Base-by-base conservation (phyloP, 2,888 invertebrate genomes). In the Coremacera marginata region DNA sequence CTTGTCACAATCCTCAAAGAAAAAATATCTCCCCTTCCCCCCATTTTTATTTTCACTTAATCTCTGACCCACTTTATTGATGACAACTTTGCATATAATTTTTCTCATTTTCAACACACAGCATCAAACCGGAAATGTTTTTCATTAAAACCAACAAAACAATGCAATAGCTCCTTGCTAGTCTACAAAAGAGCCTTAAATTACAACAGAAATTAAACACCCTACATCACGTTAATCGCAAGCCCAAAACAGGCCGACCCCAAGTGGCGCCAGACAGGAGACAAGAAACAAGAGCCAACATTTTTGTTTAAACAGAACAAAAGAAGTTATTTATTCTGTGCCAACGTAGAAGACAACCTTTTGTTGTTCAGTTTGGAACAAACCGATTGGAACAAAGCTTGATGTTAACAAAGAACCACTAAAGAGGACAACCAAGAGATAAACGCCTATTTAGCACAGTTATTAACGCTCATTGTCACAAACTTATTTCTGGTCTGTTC, bases 61-160 rank as follows among this genome's bases (percentile, higher is more conserved):
- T 3, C 31, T 51, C 60, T 51, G n/a, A 3, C 5, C 22, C 16
- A 65, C 63, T n/a, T 31, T 31, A 52, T 31, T 49, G 27, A 52
- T 74, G 25, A 49, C n/a, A 51, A 37, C 22, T 16, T 62, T 57
- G 25, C 31, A 25, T 22, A 5, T 14, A 51, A 14, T 19, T 67
- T 75, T 57, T 60, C 37, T 16, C 44, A 27, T 68, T 51, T 67
- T 73, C 44, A 60, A 44, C 49, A 44, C 49, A 31, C 65, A 73
- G 71, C 57, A 70, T 55, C 44, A 27, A 67, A 37, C 16, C 71
- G 75, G 78, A 78, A 78, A 78, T 78, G 75, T 60, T 72, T 57
- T 8, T 65, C 22, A 70, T 65, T 75, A 74, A 78, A 77, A 80
- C 34, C 70, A 51, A 27, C 31, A 70, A 27, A 44, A 75, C 70